phyloP scores from a whole-genome alignment of 2,888 invertebrate species.

The Gymnosoma rotundatum region DNA sequence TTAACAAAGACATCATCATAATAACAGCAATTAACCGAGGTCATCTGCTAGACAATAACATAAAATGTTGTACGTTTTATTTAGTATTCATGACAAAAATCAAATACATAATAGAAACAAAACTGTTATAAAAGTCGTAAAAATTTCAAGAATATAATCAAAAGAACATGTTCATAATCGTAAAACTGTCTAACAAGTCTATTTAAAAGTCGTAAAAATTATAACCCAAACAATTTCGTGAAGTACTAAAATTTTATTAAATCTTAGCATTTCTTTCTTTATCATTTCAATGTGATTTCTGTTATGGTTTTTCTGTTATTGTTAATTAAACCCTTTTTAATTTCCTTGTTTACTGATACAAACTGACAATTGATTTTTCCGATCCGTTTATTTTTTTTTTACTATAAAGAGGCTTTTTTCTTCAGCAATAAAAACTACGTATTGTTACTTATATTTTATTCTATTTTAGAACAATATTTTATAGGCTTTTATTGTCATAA shows the following conservation, averaged over 20 bases:
- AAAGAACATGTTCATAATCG: conserved; percentile 68
- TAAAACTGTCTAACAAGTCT: conserved; percentile 70
- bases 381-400: conserved; percentile 8
- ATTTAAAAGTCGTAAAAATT: conserved; percentile 70
- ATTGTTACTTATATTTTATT: background rate
- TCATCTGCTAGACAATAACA: conserved; percentile 26
- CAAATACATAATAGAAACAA: conserved; percentile 30
- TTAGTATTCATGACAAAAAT: conserved; percentile 20
- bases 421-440: background rate
- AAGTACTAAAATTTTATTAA: conserved; percentile 32
- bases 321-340: conserved; percentile 39
- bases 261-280: conserved; percentile 58
- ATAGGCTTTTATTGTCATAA: conserved; percentile 61
- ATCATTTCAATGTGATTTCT: conserved; percentile 5
- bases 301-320: conserved; percentile 19
- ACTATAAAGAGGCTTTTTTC: conserved; percentile 17
- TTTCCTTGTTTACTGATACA: conserved; percentile 3
- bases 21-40: conserved; percentile 61
- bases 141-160: conserved; percentile 66
- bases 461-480: conserved; percentile 53
- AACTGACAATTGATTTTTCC: conserved; percentile 20
- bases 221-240: conserved; percentile 42
- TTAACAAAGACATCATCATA: conserved; percentile 29
- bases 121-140: conserved; percentile 67
- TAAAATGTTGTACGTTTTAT: conserved; percentile 26